Evolutionary conservation across 2,113 vertebrate genomes (phyloP).

Genomic region (Oxyura jamaicensis): DNA sequence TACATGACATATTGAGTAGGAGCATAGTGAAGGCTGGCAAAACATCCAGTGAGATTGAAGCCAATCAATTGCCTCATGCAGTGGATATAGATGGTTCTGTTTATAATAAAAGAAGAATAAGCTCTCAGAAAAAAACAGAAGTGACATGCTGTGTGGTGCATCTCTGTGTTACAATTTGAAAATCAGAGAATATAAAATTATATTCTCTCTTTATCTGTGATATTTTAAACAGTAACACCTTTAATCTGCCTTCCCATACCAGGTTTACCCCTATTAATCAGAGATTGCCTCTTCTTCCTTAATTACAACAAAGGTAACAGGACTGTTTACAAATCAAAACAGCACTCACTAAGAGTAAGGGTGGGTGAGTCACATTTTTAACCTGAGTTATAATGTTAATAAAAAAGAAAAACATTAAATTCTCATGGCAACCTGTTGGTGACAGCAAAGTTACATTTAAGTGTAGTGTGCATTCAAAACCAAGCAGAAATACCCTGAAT

Average conservation of each 20-base stretch:
- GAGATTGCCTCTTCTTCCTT: not conserved
- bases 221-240: constrained; percentile 46
- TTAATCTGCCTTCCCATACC: not conserved
- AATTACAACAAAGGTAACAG: not conserved
- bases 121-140: constrained; percentile 62
- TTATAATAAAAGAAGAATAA: constrained; percentile 69
- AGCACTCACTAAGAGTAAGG: not conserved
- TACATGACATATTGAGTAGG: constrained; percentile 32
- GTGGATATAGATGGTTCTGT: constrained; percentile 69
- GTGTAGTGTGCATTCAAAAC: not conserved
- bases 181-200: constrained; percentile 73
- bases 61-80: constrained; percentile 52
- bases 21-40: constrained; percentile 66
- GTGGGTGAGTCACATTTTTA: constrained; percentile 42
- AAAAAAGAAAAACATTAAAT: constrained; percentile 49
- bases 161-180: constrained; percentile 60
- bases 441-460: constrained; percentile 78
- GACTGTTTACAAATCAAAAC: not conserved
- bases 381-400: not conserved
- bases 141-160: constrained; percentile 68
- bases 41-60: constrained; percentile 70
- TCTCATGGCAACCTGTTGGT: constrained; percentile 78
- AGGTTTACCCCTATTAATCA: not conserved
- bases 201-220: constrained; percentile 33
- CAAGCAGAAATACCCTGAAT: not conserved